Percentiles rank a stretch among this genome's conserved stretches.
Evolutionary conservation across 2,113 vertebrate genomes (phyloP).

Genomic region (Penelope pileata): DNA sequence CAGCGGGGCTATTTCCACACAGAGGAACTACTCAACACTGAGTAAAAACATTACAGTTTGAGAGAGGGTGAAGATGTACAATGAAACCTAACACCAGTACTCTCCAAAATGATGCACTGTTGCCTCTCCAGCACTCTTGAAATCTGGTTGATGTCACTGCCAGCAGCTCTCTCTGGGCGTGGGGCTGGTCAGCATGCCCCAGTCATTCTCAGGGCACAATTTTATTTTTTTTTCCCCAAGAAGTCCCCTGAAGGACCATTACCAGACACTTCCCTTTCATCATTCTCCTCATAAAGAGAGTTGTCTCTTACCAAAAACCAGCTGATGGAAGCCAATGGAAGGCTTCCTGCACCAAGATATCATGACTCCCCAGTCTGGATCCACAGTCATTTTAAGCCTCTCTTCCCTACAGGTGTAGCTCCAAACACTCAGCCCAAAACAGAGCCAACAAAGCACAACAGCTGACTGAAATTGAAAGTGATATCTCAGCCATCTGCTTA

Average conservation of each 20-base stretch:
- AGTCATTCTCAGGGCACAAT: neutral
- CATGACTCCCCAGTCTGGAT: neutral
- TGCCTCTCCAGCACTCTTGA: neutral
- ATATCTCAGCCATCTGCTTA: constrained; percentile 62
- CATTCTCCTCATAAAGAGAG: neutral
- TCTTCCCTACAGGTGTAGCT: constrained; percentile 11
- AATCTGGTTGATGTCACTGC: neutral
- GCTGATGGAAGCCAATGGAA: neutral
- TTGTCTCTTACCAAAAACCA: neutral
- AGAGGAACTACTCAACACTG: neutral
- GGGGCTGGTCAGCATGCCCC: neutral
- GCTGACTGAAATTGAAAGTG: constrained; percentile 59
- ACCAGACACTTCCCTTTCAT: neutral
- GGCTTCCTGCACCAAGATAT: neutral
- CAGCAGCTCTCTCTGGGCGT: neutral
- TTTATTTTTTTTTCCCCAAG: neutral
- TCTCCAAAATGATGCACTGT: neutral
- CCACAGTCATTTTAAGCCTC: neutral
- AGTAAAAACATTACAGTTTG: neutral
- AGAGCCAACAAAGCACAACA: constrained; percentile 4
- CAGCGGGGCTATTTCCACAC: neutral
- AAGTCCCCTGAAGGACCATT: neutral
- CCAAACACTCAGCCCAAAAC: neutral
- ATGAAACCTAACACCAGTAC: neutral
- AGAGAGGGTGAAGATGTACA: neutral